A percentile compares a stretch with the other conserved stretches of the same genome.
phyloP scores from a whole-genome alignment of 2,797 vertebrate genomes.

The Coluber constrictor region DNA sequence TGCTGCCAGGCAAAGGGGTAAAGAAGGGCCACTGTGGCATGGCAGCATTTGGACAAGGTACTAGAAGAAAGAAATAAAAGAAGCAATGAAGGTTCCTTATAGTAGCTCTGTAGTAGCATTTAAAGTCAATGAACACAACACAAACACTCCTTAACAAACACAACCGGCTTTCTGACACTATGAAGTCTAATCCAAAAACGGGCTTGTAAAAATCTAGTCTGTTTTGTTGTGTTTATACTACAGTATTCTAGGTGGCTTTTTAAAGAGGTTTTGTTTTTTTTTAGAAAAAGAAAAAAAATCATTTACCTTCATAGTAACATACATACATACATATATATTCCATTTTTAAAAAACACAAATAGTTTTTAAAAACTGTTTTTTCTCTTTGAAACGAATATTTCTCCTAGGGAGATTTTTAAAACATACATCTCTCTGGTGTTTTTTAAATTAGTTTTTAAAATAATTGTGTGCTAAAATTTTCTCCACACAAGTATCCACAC shows the following conservation, averaged over 20 bases:
- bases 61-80: constrained; percentile 65
- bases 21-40: constrained; percentile 89
- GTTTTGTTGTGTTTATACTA: background rate
- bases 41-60: constrained; percentile 95
- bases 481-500: background rate
- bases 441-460: background rate
- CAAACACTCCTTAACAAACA: background rate
- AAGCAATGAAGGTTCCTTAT: background rate
- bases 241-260: background rate
- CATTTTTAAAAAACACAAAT: background rate
- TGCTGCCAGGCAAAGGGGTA: constrained; percentile 98
- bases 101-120: background rate
- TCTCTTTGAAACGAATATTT: background rate
- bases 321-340: no score
- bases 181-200: background rate
- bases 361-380: background rate
- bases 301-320: background rate
- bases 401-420: background rate
- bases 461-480: background rate
- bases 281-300: background rate
- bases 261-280: background rate
- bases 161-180: background rate
- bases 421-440: background rate
- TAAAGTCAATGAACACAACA: background rate
- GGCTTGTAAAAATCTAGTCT: background rate